Evolutionary conservation across 2,113 vertebrate species (phyloP).

Genomic region (Microtus pennsylvanicus): DNA sequence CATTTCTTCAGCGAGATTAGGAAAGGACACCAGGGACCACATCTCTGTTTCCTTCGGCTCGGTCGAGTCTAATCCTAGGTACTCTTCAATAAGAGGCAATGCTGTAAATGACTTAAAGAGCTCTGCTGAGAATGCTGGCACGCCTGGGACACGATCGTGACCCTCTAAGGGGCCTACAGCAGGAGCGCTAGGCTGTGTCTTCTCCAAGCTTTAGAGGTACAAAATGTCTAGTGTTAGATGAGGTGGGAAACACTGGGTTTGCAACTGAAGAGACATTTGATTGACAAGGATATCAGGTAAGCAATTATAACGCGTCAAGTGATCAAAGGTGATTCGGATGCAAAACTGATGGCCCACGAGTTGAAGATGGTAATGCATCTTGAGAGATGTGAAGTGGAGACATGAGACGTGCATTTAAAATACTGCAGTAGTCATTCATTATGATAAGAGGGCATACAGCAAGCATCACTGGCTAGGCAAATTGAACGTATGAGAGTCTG

Average conservation of each 20-base stretch:
- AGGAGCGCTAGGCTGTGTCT: background rate
- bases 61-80: too few species aligned
- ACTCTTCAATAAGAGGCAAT: background rate
- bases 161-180: background rate
- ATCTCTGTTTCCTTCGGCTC: background rate
- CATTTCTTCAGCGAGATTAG: background rate
- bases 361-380: background rate
- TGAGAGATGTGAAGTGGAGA: background rate
- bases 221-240: background rate
- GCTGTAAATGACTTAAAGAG: background rate
- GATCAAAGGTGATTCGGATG: background rate
- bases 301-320: background rate
- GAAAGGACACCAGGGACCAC: background rate
- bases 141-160: background rate
- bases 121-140: background rate
- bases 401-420: background rate
- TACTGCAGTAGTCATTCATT: background rate
- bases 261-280: background rate
- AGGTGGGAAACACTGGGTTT: background rate
- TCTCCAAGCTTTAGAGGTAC: background rate
- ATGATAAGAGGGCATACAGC: background rate
- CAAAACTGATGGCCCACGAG: background rate
- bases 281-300: background rate
- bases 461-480: background rate
- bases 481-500: background rate